Conservation (phyloP, 2,888 invertebrate species). For the Drosophila sordidula region DNA sequence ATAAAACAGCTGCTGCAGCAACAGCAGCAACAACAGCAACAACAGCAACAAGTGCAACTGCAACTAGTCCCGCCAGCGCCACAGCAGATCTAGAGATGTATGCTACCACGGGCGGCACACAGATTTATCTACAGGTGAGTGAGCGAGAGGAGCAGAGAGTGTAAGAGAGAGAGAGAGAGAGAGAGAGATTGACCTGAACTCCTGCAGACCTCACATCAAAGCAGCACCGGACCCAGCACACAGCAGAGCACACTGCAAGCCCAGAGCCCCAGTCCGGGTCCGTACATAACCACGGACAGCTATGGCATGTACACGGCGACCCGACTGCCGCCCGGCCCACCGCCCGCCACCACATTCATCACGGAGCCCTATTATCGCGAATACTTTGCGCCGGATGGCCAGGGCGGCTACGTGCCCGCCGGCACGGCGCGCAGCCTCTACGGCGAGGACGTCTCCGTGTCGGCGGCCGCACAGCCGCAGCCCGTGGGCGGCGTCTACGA, state of each 20-base stretch:
- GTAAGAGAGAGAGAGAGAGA: conserved; percentile 12
- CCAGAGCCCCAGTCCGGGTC: conserved; percentile 85
- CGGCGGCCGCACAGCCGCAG: conserved; percentile 75
- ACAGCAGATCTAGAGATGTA: conserved; percentile 81
- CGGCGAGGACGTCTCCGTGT: conserved; percentile 84
- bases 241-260: conserved; percentile 82
- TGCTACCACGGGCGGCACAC: conserved; percentile 85
- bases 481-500: conserved; percentile 81
- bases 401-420: conserved; percentile 84
- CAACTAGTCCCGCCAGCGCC: conserved; percentile 56
- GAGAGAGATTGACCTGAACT: conserved; percentile 42
- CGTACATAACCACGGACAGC: conserved; percentile 84
- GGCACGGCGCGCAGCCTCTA: conserved; percentile 82
- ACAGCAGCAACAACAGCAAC: conserved; percentile 70
- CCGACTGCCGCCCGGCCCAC: conserved; percentile 82
- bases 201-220: conserved; percentile 73
- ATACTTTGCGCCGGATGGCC: conserved; percentile 89
- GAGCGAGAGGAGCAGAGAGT: conserved; percentile 8
- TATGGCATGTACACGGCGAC: conserved; percentile 85
- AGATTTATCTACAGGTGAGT: conserved; percentile 86
- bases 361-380: conserved; percentile 91
- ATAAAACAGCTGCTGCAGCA: conserved; percentile 43
- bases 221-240: conserved; percentile 50
- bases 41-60: conserved; percentile 38
- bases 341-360: conserved; percentile 87